Evolutionary conservation across 1,140 invertebrate species (phyloP), one percentile per base, ranked within the genome.

Genomic region (Aphelenchoides avenae): DNA sequence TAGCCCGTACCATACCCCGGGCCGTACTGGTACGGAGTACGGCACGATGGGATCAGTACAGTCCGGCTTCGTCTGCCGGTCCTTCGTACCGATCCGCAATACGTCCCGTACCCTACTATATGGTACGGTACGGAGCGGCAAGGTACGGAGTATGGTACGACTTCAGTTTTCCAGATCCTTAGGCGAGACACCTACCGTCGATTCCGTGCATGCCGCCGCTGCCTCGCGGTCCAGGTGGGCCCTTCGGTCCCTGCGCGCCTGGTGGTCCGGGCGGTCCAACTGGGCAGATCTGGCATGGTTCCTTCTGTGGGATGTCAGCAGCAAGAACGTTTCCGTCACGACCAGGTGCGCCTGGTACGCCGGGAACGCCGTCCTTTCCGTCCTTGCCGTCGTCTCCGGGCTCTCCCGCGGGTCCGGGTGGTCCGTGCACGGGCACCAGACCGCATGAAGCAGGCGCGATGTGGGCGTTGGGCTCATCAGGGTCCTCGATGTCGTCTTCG

Each of bases 231-330:
- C 63, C 63, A n/a, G 66, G 64, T 18, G 62, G 62, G 22, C 66
- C 63, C 20, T 46, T 57, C 11, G 66, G 63, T 42, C 63, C 63
- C 43, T 65, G 63, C 26, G 26, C 20, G 37, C 62, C 62, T 13
- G 30, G 22, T 15, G 39, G 33, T 1, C 61, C 61, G 18, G 61
- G 43, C 22, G 43, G 29, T 5, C 63, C 63, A 15, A 50, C 29
- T 7, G 63, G 63, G 29, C 63, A 65, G 31, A 65, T 65, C 22
- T 68, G 37, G 24, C 63, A 65, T 1, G 63, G 63, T 36, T 70
- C 63, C 15, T 65, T 65, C 6, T 59, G 5, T 57, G 53, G 2
- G 57, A 22, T 24, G 63, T 72, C 7, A 64, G 13, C 58, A 37
- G n/a, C 7, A 49, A 22, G 15, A 22, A 55, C 26, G 13, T 50